Evolutionary conservation across 2,888 invertebrate genomes (phyloP), one percentile per base, ranked within the genome.

Genomic region (Argyresthia goedartella): DNA sequence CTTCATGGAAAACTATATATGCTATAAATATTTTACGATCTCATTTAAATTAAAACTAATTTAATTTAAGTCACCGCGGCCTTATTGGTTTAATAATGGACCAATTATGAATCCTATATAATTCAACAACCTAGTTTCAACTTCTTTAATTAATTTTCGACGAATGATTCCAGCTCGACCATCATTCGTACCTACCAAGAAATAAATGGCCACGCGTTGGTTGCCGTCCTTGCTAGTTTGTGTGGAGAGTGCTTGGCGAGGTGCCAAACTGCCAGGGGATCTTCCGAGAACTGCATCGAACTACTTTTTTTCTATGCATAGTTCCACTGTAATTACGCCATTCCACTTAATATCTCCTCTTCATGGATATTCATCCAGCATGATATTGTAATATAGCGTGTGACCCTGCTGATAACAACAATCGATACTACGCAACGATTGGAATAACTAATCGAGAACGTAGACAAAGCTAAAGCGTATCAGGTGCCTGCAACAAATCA

Each of bases 271-370:
- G 61, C 68, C 66, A 25, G 25, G 63, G 64, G 65, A 74, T 76
- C 66, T 78, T 80, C 76, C 65, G 59, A 73, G 79, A 79, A 25
- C 70, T 78, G 75, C 76, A 76, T 71, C 65, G 66, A 69, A 71
- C 64, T 58, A 58, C 65, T 61, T 62, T 25, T 4, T 61, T 55
- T 63, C 63, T 63, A 59, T 66, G 57, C 60, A 62, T 54, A 57
- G 57, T 60, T 59, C 62, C 61, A 62, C 69, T 66, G 66, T 69
- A 71, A 41, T 41, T 41, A 41, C 13, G 1, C 41, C 11, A 41
- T 41, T 11, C 41, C 13, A 41, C 13, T 41, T 13, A 25, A 25
- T 25, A 41, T 25, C 25, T 6, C 3, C 25, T 25, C 3, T 25
- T 25, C 25, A 25, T 25, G 25, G 25, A 6, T 6, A 25, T 2